Evolutionary conservation across 2,888 invertebrate genomes (phyloP).

Genomic region (Thera obeliscata): DNA sequence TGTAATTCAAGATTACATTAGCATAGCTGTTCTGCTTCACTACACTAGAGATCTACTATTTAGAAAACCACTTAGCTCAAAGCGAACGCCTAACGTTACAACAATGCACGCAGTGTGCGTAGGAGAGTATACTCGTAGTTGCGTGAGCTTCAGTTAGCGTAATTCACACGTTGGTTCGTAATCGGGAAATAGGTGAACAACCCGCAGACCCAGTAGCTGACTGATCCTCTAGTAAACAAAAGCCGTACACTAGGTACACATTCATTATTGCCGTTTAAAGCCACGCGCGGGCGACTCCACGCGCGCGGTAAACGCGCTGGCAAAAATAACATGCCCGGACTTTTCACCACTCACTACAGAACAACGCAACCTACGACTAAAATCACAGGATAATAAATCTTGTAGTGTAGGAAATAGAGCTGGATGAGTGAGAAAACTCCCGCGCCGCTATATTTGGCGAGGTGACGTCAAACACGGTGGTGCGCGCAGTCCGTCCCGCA

Average conservation of each 20-base stretch:
- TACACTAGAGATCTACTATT: constrained; percentile 28
- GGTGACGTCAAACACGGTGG: constrained; percentile 68
- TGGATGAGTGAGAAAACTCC: constrained; percentile 51
- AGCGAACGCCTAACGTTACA: constrained; percentile 4
- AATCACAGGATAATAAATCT: constrained; percentile 46
- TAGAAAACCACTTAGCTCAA: constrained; percentile 26
- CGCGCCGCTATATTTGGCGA: constrained; percentile 70
- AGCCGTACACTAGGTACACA: constrained; percentile 49
- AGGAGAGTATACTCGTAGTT: not conserved
- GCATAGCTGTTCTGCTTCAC: constrained; percentile 30
- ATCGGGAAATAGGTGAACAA: constrained; percentile 39
- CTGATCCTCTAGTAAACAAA: constrained; percentile 65
- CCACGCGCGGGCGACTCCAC: constrained; percentile 64
- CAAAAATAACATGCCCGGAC: constrained; percentile 80
- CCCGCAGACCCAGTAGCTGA: constrained; percentile 43
- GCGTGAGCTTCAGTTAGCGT: constrained; percentile 33
- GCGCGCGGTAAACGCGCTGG: constrained; percentile 72
- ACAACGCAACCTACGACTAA: constrained; percentile 46
- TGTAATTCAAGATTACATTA: constrained; percentile 16
- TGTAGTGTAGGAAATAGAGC: constrained; percentile 36
- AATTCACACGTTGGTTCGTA: constrained; percentile 29
- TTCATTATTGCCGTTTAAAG: constrained; percentile 80
- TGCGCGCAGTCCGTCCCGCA: constrained; percentile 73
- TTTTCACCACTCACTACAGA: constrained; percentile 56
- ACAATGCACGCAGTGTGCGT: not conserved